These are phyloP conservation scores for Epinephelus coioides DNA, from an alignment of 2,797 vertebrate genomes.

Conservation along the genomic window DNA sequence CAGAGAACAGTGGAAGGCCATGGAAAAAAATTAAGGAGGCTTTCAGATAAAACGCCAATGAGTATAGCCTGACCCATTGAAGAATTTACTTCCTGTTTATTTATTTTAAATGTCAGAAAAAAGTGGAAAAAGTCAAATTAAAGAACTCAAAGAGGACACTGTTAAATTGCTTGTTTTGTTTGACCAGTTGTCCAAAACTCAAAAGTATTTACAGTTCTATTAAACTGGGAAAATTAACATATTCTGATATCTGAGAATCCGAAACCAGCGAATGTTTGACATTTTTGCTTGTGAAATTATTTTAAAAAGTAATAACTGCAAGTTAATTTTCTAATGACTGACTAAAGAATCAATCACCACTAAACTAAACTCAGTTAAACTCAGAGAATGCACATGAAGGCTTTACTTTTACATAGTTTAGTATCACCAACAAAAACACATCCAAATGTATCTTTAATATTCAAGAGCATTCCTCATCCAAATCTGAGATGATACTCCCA, in stretches of 20 bases:
- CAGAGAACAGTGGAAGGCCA: too few species aligned
- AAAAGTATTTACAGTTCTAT: neutral
- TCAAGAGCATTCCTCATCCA: neutral
- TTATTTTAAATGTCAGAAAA: too few species aligned
- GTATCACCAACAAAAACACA: neutral
- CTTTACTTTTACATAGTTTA: neutral
- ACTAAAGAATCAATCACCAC: neutral
- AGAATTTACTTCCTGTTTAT: neutral
- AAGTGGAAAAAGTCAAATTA: neutral
- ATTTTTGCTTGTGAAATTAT: neutral
- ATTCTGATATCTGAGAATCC: neutral
- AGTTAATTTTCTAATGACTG: neutral
- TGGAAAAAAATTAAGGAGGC: neutral
- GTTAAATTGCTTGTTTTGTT: neutral
- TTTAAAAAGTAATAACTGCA: neutral
- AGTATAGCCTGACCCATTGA: neutral
- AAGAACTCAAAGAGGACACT: neutral
- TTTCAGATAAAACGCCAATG: neutral
- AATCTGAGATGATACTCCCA: neutral
- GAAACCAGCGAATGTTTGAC: neutral
- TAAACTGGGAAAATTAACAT: neutral
- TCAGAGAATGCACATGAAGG: neutral
- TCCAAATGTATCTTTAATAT: neutral
- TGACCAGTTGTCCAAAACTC: neutral
- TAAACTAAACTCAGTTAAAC: neutral